Evolutionary conservation across 2,888 invertebrate genomes (phyloP).

Genomic region (Gymnosoma rotundatum): DNA sequence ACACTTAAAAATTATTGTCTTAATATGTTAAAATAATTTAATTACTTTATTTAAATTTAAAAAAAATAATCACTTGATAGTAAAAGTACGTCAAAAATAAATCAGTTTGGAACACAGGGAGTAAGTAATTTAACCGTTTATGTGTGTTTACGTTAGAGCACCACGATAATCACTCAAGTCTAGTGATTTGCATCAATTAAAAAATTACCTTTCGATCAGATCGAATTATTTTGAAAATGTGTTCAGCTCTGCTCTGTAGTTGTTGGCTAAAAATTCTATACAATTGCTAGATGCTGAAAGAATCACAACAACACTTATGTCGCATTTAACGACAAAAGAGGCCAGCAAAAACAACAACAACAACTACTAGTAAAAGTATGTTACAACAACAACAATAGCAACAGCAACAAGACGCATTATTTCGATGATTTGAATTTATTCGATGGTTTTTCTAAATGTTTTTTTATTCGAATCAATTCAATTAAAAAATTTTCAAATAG

Average conservation of each 20-base stretch:
- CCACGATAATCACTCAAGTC: constrained; percentile 77
- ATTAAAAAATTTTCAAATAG: constrained; percentile 56
- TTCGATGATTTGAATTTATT: constrained; percentile 33
- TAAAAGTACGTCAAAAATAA: constrained; percentile 50
- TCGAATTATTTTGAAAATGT: constrained; percentile 71
- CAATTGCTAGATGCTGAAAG: constrained; percentile 52
- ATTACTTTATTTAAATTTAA: constrained; percentile 6
- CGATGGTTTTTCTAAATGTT: constrained; percentile 18
- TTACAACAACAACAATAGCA: constrained; percentile 45
- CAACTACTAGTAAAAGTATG: constrained; percentile 40
- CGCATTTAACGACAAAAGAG: constrained; percentile 23
- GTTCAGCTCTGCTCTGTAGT: constrained; percentile 35
- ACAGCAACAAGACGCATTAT: constrained; percentile 24
- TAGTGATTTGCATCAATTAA: constrained; percentile 77
- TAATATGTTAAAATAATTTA: constrained; percentile 1
- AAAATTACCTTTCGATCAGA: constrained; percentile 79
- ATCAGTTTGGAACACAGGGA: constrained; percentile 58
- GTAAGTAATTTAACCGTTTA: constrained; percentile 68
- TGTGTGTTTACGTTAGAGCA: constrained; percentile 76
- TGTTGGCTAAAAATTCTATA: constrained; percentile 54
- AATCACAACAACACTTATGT: constrained; percentile 46
- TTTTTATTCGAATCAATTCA: constrained; percentile 53
- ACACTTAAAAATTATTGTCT: background rate
- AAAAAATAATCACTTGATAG: constrained; percentile 15
- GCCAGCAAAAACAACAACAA: background rate